These are phyloP conservation scores for Drosophila rhopaloa DNA, from an alignment of 1,140 invertebrate genomes.

Conservation along the genomic window DNA sequence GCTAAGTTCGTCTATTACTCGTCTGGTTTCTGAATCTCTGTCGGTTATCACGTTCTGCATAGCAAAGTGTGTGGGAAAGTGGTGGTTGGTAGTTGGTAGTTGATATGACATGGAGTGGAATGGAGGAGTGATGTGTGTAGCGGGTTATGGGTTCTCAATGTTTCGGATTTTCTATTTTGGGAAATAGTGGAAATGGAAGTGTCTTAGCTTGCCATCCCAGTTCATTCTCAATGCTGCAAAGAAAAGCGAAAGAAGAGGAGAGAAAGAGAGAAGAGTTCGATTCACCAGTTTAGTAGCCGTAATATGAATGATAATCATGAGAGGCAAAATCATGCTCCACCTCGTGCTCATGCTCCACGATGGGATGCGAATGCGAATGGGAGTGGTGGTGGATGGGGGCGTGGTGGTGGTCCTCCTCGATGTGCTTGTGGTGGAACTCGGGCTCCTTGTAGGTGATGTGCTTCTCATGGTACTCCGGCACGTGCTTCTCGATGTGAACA, in stretches of 20 bases:
- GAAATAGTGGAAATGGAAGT: slow-evolving; percentile 31
- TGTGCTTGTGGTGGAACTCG: slow-evolving; percentile 79
- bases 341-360: slow-evolving; percentile 77
- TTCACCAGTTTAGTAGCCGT: slow-evolving; percentile 80
- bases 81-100: not conserved
- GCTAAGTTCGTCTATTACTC: slow-evolving; percentile 66
- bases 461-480: slow-evolving; percentile 81
- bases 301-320: slow-evolving; percentile 77
- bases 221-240: slow-evolving; percentile 77
- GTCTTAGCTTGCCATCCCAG: slow-evolving; percentile 57
- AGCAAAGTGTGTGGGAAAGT: slow-evolving; percentile 49
- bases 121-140: slow-evolving; percentile 27
- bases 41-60: slow-evolving; percentile 73
- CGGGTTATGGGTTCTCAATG: slow-evolving; percentile 1
- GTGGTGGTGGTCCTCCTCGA: slow-evolving; percentile 75
- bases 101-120: slow-evolving; percentile 16
- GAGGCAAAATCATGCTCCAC: slow-evolving; percentile 77
- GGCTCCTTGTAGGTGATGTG: slow-evolving; percentile 82
- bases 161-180: slow-evolving; percentile 36
- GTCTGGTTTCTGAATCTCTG: slow-evolving; percentile 67
- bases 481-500: slow-evolving; percentile 84
- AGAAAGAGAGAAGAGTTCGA: slow-evolving; percentile 58
- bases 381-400: slow-evolving; percentile 67
- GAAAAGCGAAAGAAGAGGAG: slow-evolving; percentile 64
- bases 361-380: slow-evolving; percentile 60